Evolutionary conservation across 2,113 vertebrate genomes (phyloP), one percentile per base, ranked within the genome.

Genomic region (Shinisaurus crocodilurus): DNA sequence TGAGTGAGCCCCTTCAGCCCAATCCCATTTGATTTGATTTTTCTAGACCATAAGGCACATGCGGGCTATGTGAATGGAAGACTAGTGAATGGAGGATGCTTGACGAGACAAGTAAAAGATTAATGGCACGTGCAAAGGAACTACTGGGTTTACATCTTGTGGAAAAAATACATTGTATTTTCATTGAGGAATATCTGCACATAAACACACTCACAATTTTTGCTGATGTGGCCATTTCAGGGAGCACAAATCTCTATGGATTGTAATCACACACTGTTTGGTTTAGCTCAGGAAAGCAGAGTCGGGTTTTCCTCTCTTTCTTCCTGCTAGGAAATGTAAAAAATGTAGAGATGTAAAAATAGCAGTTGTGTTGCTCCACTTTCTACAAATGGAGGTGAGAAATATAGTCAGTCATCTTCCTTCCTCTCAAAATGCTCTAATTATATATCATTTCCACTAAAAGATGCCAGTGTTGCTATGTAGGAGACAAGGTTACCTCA

Each of bases 271-370:
- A 86, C 86, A 12, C 1, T 88, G 48, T 94, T 95, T 95, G 43
- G 90, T 88, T 92, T 54, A 87, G 72, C 25, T 79, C 72, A 88
- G 85, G 92, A 86, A 95, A 93, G 69, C 86, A 74, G 93, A 82
- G 34, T 45, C 76, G 80, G 48, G 88, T 93, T 72, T 27, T 0
- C 57, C 25, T n/a, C 76, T 34, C 80, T 96, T 95, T 92, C 94
- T 96, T 96, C 95, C 93, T 94, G 93, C 65, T 90, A 77, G 94
- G 94, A 95, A 95, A 93, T 88, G 70, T 92, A 90, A 95, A 96
- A 96, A 96, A n/a, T n/a, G n/a, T n/a, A n/a, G n/a, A n/a, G n/a
- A n/a, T n/a, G 70, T 92, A 90, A 95, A 96, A 96, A 96, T 95
- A 96, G 90, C 93, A 93, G 70, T 92, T 88, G 23, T 75, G 12